Evolutionary conservation across 1,140 invertebrate species (phyloP), one percentile per base, ranked within the genome.

Genomic region (Cydia amplana): DNA sequence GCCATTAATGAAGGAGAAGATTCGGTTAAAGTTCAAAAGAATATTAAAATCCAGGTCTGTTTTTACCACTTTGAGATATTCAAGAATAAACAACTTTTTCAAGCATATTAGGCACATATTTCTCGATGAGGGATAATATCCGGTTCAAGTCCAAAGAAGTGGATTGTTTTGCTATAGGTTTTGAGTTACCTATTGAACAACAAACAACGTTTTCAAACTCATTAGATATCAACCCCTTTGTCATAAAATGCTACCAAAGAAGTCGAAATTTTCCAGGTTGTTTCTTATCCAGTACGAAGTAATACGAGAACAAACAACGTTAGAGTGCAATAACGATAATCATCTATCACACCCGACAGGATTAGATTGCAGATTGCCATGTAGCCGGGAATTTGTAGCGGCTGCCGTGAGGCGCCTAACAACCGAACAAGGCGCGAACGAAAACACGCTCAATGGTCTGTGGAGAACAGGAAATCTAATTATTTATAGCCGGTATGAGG

Each of bases 381-480:
- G 55, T 60, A 20, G 55, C 55, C 55, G 55, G 20, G 55, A 60
- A 60, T 60, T 60, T 60, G 55, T 60, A 7, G 4, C 20, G 55
- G 55, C 55, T 60, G 55, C 55, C 20, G 55, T 20, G 55, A 60
- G 55, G 20, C 55, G 55, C 55, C 55, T 60, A 20, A 55, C 51
- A 55, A 60, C 16, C 55, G 20, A 60, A 60, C 55, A 60, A 60
- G 55, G 55, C 55, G 55, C 55, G 55, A 60, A 60, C 55, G 20
- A 60, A 60, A 60, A 60, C 55, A 60, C 20, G 55, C 55, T 60
- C 55, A 60, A 60, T 60, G 55, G 55, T 10, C 55, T 60, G 55
- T 60, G 55, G n/a, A 60, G 55, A 60, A 60, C 55, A 60, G 55
- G 55, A 60, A 55, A 60, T 60, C 55, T 60, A 60, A 60, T 60